Evolutionary conservation across 1,140 invertebrate species (phyloP).

Genomic region (Platyscapa corneri): DNA sequence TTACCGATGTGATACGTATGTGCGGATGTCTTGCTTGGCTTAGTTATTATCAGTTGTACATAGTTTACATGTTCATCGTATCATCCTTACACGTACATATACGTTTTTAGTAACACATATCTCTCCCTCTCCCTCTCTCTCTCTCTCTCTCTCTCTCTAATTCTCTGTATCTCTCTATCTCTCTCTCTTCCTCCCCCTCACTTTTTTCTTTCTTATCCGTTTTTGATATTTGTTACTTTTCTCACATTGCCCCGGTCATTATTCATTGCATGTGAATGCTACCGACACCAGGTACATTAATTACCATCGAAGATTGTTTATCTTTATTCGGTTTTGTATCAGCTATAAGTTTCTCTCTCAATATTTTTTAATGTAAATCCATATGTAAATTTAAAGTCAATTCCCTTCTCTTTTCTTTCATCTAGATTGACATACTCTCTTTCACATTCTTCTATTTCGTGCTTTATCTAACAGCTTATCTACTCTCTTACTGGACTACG

Average conservation of each 20-base stretch:
- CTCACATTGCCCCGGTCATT: conserved; percentile 25
- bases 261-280: conserved; percentile 13
- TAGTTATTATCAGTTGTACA: conserved; percentile 18
- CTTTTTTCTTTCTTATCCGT: not conserved
- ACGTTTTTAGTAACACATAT: too few species aligned
- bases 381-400: not conserved
- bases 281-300: not conserved
- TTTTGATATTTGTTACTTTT: conserved; percentile 31
- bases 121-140: too few species aligned
- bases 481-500: not conserved
- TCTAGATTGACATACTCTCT: not conserved
- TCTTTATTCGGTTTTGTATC: conserved; percentile 31
- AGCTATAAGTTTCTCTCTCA: not conserved
- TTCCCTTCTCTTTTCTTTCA: not conserved
- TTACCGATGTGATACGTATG: not conserved
- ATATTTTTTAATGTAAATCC: not conserved
- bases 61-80: not conserved
- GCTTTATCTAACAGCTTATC: not conserved
- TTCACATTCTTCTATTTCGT: not conserved
- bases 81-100: not conserved
- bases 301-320: conserved; percentile 47
- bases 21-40: not conserved
- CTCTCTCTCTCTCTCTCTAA: not conserved
- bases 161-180: too few species aligned
- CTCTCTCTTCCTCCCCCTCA: not conserved